phyloP scores from a whole-genome alignment of 2,113 vertebrate species.

The Cottus gobio region DNA sequence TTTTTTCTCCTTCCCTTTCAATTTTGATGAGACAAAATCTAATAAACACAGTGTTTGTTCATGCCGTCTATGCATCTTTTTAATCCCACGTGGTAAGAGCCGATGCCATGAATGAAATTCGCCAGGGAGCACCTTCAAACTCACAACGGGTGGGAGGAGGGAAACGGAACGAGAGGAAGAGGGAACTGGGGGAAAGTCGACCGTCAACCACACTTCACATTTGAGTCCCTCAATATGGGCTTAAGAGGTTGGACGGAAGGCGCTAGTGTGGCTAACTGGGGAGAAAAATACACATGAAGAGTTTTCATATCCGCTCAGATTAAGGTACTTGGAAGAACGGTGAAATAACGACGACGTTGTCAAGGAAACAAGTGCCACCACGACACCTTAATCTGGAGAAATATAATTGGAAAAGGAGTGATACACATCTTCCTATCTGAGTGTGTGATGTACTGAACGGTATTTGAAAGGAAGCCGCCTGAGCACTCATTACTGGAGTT shows the following conservation, averaged over 20 bases:
- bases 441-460: slow-evolving; percentile 67
- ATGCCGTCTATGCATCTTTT: slow-evolving; percentile 19
- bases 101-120: slow-evolving; percentile 39
- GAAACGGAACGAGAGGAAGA: slow-evolving; percentile 1
- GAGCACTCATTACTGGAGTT: slow-evolving; percentile 70
- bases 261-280: slow-evolving; percentile 42
- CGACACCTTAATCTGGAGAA: slow-evolving; percentile 81
- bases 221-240: slow-evolving; percentile 50
- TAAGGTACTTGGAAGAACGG: slow-evolving; percentile 70
- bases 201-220: slow-evolving; percentile 26
- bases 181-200: slow-evolving; percentile 19
- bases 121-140: slow-evolving; percentile 49
- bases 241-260: slow-evolving; percentile 59
- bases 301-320: slow-evolving; percentile 76
- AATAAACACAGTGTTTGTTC: slow-evolving; percentile 59
- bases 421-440: slow-evolving; percentile 78
- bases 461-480: slow-evolving; percentile 56
- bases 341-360: slow-evolving; percentile 78
- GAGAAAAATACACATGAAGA: slow-evolving; percentile 57
- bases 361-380: slow-evolving; percentile 82
- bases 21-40: slow-evolving; percentile 57
- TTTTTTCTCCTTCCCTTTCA: neutral
- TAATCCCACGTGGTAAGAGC: slow-evolving; percentile 45
- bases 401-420: slow-evolving; percentile 80
- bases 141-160: slow-evolving; percentile 10